Conservation (phyloP, 2,888 invertebrate species). For the Cryptosula pallasiana region DNA sequence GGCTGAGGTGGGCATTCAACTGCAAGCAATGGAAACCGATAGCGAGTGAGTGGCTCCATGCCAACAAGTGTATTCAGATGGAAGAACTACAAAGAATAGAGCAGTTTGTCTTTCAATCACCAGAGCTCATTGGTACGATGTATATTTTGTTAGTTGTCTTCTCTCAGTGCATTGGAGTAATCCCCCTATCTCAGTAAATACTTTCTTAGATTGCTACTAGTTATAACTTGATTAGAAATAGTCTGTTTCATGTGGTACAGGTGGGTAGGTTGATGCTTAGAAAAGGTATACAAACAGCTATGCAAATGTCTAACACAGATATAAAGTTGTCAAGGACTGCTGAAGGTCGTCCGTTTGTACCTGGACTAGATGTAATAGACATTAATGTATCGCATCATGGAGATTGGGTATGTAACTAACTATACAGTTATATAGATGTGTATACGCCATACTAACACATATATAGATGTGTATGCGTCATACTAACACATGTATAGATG, state of each 20-base stretch:
- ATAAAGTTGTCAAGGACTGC: constrained; percentile 56
- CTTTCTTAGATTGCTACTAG: too few species aligned
- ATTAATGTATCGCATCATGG: constrained; percentile 24
- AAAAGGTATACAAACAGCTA: constrained; percentile 66
- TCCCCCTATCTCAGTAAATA: too few species aligned
- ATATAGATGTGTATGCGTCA: too few species aligned
- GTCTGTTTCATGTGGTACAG: constrained; percentile 37
- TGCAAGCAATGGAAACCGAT: constrained; percentile 72
- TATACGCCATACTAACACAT: too few species aligned
- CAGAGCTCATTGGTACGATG: constrained; percentile 78
- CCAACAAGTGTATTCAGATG: constrained; percentile 70
- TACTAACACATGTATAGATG: too few species aligned
- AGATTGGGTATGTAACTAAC: constrained; percentile 24
- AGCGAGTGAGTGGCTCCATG: constrained; percentile 65
- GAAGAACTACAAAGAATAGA: constrained; percentile 78
- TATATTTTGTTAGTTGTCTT: too few species aligned
- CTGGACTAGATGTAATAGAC: constrained; percentile 2
- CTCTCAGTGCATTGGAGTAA: too few species aligned
- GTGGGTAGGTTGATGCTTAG: constrained; percentile 76
- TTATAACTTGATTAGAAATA: too few species aligned
- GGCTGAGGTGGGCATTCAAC: constrained; percentile 78
- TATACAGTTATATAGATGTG: too few species aligned
- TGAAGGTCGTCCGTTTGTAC: constrained; percentile 52
- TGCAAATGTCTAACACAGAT: constrained; percentile 63
- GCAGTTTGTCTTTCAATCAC: constrained; percentile 77